Conservation (phyloP, 2,888 invertebrate species). For the Entomobrya proxima region DNA sequence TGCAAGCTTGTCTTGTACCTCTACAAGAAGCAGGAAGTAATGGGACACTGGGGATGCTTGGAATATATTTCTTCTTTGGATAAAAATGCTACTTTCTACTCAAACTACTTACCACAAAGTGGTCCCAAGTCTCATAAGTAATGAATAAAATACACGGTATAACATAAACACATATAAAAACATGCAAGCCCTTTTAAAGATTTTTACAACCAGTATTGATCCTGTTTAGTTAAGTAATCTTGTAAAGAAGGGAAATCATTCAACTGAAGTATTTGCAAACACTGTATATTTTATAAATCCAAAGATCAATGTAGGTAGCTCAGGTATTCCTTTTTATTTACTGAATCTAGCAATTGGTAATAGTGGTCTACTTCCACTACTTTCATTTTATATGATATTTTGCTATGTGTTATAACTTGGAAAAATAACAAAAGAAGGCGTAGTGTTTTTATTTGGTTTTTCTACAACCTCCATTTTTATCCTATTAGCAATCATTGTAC, state of each 20-base stretch:
- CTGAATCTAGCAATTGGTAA: neutral
- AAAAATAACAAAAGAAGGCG: neutral
- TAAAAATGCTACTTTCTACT: slow-evolving; percentile 1
- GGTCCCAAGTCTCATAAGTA: slow-evolving; percentile 54
- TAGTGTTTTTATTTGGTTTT: neutral
- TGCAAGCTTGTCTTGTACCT: neutral
- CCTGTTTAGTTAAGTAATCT: neutral
- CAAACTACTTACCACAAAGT: slow-evolving; percentile 56
- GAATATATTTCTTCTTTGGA: slow-evolving; percentile 34
- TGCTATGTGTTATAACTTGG: neutral
- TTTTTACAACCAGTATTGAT: neutral
- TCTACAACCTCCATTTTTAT: neutral
- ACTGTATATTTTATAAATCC: neutral
- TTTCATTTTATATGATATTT: no score
- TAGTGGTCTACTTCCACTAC: no score
- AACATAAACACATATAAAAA: neutral
- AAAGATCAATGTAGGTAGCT: neutral
- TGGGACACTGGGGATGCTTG: slow-evolving; percentile 34
- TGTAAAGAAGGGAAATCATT: neutral
- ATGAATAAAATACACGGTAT: slow-evolving; percentile 46
- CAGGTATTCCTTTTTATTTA: neutral
- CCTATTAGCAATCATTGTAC: neutral
- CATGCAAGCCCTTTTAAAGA: neutral
- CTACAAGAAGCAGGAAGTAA: neutral
- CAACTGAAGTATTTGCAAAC: neutral